phyloP scores from a whole-genome alignment of 1,140 invertebrate genomes.

The Brachionus angularis region DNA sequence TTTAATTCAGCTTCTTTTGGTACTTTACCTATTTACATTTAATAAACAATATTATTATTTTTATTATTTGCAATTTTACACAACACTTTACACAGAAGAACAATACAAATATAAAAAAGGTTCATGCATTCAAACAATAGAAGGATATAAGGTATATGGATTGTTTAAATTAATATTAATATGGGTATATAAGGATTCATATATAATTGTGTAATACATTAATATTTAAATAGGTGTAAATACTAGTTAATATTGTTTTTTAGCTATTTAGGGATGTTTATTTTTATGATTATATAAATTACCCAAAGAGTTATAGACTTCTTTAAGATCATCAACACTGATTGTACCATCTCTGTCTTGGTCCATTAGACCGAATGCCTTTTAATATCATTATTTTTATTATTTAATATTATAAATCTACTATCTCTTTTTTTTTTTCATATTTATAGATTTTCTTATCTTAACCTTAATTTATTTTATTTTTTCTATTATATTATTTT shows the following conservation, averaged over 20 bases:
- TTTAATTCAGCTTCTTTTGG: constrained; percentile 83
- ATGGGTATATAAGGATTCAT: too few species aligned
- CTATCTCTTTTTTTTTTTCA: not conserved
- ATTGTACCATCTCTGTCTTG: constrained; percentile 96
- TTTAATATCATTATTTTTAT: constrained; percentile 93
- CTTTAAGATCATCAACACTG: constrained; percentile 87
- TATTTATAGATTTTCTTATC: not conserved
- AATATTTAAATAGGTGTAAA: not conserved
- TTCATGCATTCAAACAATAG: too few species aligned
- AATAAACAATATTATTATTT: not conserved
- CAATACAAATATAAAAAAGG: not conserved
- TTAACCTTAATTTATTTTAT: not conserved
- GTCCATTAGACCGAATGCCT: constrained; percentile 97
- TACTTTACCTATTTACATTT: constrained; percentile 61
- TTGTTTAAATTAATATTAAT: too few species aligned
- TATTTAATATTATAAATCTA: not conserved
- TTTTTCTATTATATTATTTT: not conserved
- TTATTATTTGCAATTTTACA: not conserved
- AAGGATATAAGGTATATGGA: too few species aligned
- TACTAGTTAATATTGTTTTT: too few species aligned
- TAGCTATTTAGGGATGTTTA: too few species aligned
- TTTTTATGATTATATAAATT: constrained; percentile 44
- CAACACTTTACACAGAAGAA: not conserved
- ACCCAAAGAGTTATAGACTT: constrained; percentile 89
- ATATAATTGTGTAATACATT: too few species aligned